Evolutionary conservation across 2,797 vertebrate genomes (phyloP).

Genomic region (Podargus strigoides): DNA sequence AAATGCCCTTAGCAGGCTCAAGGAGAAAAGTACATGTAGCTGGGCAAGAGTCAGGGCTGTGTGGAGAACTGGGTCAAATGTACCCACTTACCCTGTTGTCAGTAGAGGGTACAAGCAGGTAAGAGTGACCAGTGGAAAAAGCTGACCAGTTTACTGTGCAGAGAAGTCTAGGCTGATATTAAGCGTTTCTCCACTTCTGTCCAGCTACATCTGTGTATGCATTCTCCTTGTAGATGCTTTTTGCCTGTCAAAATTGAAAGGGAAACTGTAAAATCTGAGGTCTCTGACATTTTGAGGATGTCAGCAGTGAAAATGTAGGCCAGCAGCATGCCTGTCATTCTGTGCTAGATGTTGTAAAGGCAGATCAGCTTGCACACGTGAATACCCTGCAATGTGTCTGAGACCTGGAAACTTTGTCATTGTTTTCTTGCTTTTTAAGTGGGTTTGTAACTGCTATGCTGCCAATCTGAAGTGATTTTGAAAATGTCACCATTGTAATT

Average conservation of each 20-base stretch:
- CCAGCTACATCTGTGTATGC: rapidly evolving
- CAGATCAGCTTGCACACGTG: not conserved
- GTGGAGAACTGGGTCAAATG: not conserved
- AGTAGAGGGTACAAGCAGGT: not conserved
- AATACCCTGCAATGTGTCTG: not conserved
- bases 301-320: not conserved
- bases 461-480: not conserved
- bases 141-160: not conserved
- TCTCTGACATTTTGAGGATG: not conserved
- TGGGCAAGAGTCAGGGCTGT: not conserved
- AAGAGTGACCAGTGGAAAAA: not conserved
- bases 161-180: not conserved
- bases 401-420: not conserved
- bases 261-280: not conserved
- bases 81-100: not conserved
- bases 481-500: not conserved
- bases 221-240: not conserved
- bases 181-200: not conserved
- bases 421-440: not conserved
- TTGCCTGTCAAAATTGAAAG: not conserved
- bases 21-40: not conserved
- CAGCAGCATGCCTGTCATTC: not conserved
- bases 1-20: not conserved
- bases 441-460: not conserved
- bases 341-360: not conserved